phyloP scores from a whole-genome alignment of 2,113 vertebrate species.

The Aramus guarauna region DNA sequence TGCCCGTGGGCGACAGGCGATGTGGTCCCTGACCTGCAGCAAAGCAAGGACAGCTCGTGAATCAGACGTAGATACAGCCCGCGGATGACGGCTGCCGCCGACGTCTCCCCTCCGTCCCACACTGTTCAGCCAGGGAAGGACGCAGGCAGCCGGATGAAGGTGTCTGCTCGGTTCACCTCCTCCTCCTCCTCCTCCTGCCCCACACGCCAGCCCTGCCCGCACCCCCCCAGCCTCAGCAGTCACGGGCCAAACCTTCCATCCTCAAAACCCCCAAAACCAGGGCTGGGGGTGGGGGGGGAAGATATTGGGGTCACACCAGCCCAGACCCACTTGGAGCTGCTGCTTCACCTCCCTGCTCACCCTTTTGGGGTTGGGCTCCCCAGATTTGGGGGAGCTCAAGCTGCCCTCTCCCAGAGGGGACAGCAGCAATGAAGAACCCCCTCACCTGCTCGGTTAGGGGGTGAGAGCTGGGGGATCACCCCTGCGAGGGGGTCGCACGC shows the following conservation, averaged over 20 bases:
- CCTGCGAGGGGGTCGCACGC: neutral
- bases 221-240: neutral
- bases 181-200: neutral
- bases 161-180: accelerated
- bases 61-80: neutral
- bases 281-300: too few relatives aligned
- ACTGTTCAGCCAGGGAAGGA: neutral
- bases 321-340: neutral
- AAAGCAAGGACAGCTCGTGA: neutral
- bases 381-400: accelerated
- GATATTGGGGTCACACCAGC: neutral
- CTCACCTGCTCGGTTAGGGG: accelerated
- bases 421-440: accelerated
- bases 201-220: too few relatives aligned
- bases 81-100: neutral
- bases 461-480: neutral
- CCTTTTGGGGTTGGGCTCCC: neutral
- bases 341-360: neutral
- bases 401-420: neutral
- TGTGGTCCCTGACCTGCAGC: neutral
- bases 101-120: neutral
- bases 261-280: neutral
- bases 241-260: too few relatives aligned
- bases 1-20: neutral
- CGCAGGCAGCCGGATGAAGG: neutral